Evolutionary conservation across 1,140 invertebrate species (phyloP), one percentile per base, ranked within the genome.

Genomic region (Bactericera cockerelli): DNA sequence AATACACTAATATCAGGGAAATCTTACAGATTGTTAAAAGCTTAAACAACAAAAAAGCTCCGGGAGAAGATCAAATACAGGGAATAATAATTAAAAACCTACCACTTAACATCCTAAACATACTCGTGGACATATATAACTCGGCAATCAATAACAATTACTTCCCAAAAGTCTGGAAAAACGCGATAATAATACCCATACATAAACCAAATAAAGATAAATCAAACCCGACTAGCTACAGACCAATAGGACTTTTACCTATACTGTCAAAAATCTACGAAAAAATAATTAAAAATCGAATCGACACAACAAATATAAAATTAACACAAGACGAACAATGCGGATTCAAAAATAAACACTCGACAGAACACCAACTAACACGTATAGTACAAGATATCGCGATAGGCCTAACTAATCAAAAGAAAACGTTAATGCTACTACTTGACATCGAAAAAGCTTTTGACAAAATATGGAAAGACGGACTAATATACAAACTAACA

Each of bases 191-290:
- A 3, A 65, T 72, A 6, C 63, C 67, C 1, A 68, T 74, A 25
- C 67, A 57, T 0, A 74, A 74, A 65, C 67, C 68, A 1, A 65
- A 66, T 6, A 74, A 75, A 67, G 57, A 67, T 22, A 42, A 54
- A 16, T 58, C 55, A 0, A 21, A 62, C 1, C 65, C 68, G 0
- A 61, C 54, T 1, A 70, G 64, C 28, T 71, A 70, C 56, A 59
- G 69, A 55, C 70, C 69, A 2, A 72, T 72, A 24, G 68, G 69
- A 31, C 57, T 72, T 2, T 60, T 72, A 13, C 61, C 58, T 13
- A 63, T 61, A 0, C 1, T 72, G 0, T 59, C 62, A 19, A 73
- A 73, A 65, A 0, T 65, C 0, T 61, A 61, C 10, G 68, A 70
- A 63, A 66, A 62, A 62, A 56, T 64, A 28, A 66, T 69, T 26